Conservation (phyloP, 2,113 vertebrate genomes). For the Hippoglossus stenolepis region DNA sequence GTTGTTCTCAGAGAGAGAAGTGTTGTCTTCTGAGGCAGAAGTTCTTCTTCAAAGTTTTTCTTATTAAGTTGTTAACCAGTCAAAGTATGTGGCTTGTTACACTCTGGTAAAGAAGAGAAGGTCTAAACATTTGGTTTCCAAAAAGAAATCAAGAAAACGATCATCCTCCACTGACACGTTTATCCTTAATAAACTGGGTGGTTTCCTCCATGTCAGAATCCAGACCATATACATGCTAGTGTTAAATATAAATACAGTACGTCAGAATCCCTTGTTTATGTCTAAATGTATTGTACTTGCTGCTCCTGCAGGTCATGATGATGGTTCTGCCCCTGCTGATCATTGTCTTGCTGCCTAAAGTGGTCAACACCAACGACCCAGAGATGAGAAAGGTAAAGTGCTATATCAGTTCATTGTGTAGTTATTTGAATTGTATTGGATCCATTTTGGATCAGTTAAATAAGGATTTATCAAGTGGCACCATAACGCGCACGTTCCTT, state of each 20-base stretch:
- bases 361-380: conserved; percentile 98
- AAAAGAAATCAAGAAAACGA: not conserved
- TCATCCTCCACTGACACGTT: no score
- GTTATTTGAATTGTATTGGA: no score
- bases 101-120: not conserved
- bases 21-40: no score
- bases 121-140: not conserved
- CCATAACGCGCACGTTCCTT: no score
- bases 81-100: not conserved
- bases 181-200: not conserved
- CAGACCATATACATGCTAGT: not conserved
- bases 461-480: no score
- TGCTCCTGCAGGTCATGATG: conserved; percentile 93
- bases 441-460: no score
- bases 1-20: no score
- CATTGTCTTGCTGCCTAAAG: conserved; percentile 97
- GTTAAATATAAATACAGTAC: not conserved
- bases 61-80: not conserved
- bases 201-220: not conserved
- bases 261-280: not conserved
- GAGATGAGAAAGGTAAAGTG: conserved; percentile 96
- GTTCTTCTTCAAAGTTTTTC: no score
- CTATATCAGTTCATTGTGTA: not conserved
- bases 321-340: conserved; percentile 98
- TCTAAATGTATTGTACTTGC: not conserved